phyloP scores from a whole-genome alignment of 2,888 invertebrate species.

The Embidobia sp. region DNA sequence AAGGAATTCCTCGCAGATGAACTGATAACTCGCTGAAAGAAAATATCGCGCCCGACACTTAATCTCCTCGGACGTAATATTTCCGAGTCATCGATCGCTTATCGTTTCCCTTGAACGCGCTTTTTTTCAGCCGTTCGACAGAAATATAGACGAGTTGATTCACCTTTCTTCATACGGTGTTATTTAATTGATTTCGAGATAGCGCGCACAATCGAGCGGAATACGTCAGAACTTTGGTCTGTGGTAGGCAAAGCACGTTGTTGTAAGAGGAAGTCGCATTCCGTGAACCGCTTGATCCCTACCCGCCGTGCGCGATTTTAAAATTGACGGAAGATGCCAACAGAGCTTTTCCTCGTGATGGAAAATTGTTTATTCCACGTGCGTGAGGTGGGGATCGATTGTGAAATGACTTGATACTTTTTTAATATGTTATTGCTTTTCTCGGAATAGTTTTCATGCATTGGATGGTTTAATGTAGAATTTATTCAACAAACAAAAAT shows the following conservation, averaged over 20 bases:
- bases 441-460: too few species aligned
- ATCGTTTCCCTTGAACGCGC: conserved; percentile 12
- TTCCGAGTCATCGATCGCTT: conserved; percentile 36
- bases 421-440: too few species aligned
- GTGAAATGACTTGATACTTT: too few species aligned
- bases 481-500: too few species aligned
- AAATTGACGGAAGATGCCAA: too few species aligned
- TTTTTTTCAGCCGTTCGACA: too few species aligned
- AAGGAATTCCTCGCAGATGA: conserved; percentile 4
- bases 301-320: conserved; percentile 16
- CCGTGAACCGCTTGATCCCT: conserved; percentile 56
- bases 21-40: conserved; percentile 9
- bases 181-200: conserved; percentile 55
- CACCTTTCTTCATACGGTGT: conserved; percentile 38
- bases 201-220: conserved; percentile 27
- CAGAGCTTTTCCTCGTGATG: too few species aligned
- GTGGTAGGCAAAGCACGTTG: conserved; percentile 61
- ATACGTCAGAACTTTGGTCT: conserved; percentile 20
- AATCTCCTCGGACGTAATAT: conserved; percentile 22
- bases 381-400: too few species aligned
- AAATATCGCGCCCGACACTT: conserved; percentile 5
- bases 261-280: conserved; percentile 63
- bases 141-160: conserved; percentile 54
- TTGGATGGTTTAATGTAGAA: too few species aligned
- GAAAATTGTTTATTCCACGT: too few species aligned